A percentile compares a stretch with the other conserved stretches of the same genome.
phyloP scores from a whole-genome alignment of 2,888 invertebrate genomes.

The Phengaris alcon region DNA sequence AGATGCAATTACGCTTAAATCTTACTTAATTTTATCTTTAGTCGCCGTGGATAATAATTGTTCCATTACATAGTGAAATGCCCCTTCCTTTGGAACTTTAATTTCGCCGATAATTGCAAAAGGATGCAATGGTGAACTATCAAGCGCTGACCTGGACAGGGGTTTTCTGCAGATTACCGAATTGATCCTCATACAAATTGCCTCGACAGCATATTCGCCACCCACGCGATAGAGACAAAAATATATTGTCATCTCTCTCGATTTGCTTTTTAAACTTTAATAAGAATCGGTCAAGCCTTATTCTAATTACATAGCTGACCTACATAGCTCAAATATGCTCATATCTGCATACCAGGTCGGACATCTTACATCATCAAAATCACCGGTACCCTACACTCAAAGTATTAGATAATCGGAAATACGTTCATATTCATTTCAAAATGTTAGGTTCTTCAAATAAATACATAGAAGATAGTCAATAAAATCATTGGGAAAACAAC shows the following conservation, averaged over 20 bases:
- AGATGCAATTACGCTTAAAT: no score
- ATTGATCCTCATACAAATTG: not conserved
- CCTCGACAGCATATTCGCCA: not conserved
- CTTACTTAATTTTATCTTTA: no score
- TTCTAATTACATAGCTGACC: slow-evolving; percentile 9
- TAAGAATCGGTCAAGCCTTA: slow-evolving; percentile 2
- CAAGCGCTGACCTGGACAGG: no score
- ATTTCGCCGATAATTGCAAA: no score
- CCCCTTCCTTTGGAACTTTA: no score
- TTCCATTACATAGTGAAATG: no score
- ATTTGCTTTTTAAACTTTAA: not conserved
- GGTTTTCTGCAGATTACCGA: no score
- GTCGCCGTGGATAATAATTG: no score
- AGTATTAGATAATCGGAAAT: not conserved
- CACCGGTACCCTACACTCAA: not conserved
- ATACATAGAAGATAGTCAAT: no score
- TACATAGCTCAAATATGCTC: slow-evolving; percentile 5
- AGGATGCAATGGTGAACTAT: no score
- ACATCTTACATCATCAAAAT: not conserved
- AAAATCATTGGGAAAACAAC: no score
- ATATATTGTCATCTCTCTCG: not conserved
- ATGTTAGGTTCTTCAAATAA: no score
- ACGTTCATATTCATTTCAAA: not conserved
- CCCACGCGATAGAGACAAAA: not conserved
- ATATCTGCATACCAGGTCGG: slow-evolving; percentile 15